Evolutionary conservation across 2,113 vertebrate genomes (phyloP), one percentile per base, ranked within the genome.

Genomic region (Odocoileus hemionus): DNA sequence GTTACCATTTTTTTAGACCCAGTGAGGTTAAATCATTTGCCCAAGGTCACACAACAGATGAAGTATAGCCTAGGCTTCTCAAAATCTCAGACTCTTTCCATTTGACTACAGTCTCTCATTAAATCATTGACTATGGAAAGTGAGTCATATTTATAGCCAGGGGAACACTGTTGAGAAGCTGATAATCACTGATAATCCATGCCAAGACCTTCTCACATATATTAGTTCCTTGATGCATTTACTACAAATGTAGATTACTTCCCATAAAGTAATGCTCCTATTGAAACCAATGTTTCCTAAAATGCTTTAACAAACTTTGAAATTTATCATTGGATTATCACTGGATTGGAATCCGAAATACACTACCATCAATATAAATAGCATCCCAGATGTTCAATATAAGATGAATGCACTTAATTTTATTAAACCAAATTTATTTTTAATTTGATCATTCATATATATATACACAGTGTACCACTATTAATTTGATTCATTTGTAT

Each of bases 121-220:
- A 96, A 96, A 89, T 89, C 67, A 95, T 7, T 82, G 54, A 89
- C 70, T 83, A 83, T 64, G 92, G 74, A 89, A 92, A 95, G 47
- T 25, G 13, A 86, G 30, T 82, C 79, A 92, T 94, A 97, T 97
- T 98, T 98, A 98, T 84, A 95, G 94, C 89, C 79, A 80, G 36
- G 57, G 61, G 86, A 97, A 83, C 95, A 93, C n/a, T 91, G 90
- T 55, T 97, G 94, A 93, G 74, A 98, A 95, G 89, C 80, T 96
- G 94, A 94, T 97, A 98, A 98, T 98, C 95, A 96, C 96, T 79
- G 74, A 90, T 97, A 97, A 97, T 97, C 94, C 79, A 76, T 55
- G 52, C 88, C 92, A 96, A 50, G 60, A 83, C 87, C 58, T 95
- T 95, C 79, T 92, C 94, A 92, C 45, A 47, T 87, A 80, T 89